Conservation (phyloP, 2,888 invertebrate genomes). For the Cheilosia urbana region DNA sequence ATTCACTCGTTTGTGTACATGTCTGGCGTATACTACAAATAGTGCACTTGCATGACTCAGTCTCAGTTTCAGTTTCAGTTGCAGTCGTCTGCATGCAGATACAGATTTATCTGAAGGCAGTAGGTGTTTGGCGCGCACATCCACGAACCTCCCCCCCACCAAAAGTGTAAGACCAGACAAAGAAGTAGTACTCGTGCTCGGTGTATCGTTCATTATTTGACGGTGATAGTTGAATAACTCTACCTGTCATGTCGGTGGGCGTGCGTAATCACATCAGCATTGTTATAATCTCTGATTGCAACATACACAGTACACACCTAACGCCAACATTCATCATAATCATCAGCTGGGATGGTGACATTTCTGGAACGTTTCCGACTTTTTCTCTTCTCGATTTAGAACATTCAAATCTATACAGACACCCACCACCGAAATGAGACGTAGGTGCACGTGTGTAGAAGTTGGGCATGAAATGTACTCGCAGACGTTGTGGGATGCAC, state of each 20-base stretch:
- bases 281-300: slow-evolving; percentile 38
- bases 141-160: background rate
- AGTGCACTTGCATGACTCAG: slow-evolving; percentile 33
- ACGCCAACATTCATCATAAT: slow-evolving; percentile 34
- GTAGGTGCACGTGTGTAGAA: background rate
- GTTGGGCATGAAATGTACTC: background rate
- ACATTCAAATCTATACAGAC: background rate
- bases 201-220: slow-evolving; percentile 7
- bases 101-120: slow-evolving; percentile 11
- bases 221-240: slow-evolving; percentile 44
- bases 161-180: background rate
- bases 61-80: background rate
- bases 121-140: slow-evolving; percentile 11
- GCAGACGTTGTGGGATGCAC: background rate
- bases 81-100: background rate
- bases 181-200: background rate
- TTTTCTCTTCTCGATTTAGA: background rate
- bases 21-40: slow-evolving; percentile 9
- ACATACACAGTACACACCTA: slow-evolving; percentile 45
- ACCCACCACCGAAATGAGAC: background rate
- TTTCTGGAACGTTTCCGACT: slow-evolving; percentile 22
- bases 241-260: slow-evolving; percentile 24
- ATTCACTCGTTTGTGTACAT: slow-evolving; percentile 35
- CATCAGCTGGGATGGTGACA: slow-evolving; percentile 32
- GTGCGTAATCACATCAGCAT: slow-evolving; percentile 27